Evolutionary conservation across 2,888 invertebrate species (phyloP).

Genomic region (Eulithis testata): DNA sequence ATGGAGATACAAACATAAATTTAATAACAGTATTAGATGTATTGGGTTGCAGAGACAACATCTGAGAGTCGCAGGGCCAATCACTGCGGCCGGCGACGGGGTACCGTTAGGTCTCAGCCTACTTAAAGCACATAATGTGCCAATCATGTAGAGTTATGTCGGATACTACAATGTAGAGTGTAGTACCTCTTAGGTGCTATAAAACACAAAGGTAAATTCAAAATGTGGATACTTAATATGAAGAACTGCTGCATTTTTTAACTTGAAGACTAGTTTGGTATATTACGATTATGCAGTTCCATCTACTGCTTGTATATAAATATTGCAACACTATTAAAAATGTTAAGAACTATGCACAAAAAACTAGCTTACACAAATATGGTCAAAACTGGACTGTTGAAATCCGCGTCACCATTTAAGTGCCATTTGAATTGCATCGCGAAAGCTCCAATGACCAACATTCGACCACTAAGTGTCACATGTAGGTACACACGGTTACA

Average conservation of each 20-base stretch:
- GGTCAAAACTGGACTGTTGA: conserved; percentile 39
- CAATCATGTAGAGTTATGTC: conserved; percentile 58
- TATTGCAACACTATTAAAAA: conserved; percentile 2
- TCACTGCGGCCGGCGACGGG: conserved; percentile 57
- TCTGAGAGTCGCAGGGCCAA: conserved; percentile 73
- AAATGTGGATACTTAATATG: not conserved
- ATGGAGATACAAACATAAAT: conserved; percentile 71
- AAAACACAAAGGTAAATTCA: not conserved
- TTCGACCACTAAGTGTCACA: conserved; percentile 65
- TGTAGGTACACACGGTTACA: conserved; percentile 57
- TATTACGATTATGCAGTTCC: not conserved
- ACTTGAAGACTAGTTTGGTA: not conserved
- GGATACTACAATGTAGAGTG: conserved; percentile 12
- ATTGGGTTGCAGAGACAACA: conserved; percentile 75
- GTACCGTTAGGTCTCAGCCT: conserved; percentile 75
- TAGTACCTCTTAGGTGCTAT: not conserved
- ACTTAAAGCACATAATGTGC: conserved; percentile 69
- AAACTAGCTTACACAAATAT: conserved; percentile 25
- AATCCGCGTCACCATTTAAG: conserved; percentile 45
- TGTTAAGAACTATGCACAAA: conserved; percentile 26
- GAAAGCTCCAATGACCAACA: conserved; percentile 55
- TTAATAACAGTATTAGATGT: conserved; percentile 81
- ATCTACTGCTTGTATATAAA: not conserved
- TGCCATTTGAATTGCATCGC: conserved; percentile 50
- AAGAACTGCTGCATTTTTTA: not conserved